phyloP scores from a whole-genome alignment of 1,140 invertebrate genomes.

The Tetragnatha versicolor region DNA sequence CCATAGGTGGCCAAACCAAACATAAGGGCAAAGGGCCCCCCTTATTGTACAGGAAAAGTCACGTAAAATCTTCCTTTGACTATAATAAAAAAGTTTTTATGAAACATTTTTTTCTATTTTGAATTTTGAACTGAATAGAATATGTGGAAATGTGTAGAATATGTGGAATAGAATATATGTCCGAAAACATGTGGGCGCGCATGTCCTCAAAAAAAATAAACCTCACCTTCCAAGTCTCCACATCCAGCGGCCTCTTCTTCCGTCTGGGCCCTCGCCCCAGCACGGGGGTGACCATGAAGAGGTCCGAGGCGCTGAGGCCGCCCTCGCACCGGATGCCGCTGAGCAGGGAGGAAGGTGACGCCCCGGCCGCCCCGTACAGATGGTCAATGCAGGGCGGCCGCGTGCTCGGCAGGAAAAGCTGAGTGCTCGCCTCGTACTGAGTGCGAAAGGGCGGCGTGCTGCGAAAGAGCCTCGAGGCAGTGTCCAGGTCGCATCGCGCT shows the following conservation, averaged over 20 bases:
- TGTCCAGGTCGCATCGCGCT: constrained; percentile 83
- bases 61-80: too few relatives aligned
- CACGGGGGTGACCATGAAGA: constrained; percentile 80
- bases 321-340: constrained; percentile 63
- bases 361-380: constrained; percentile 77
- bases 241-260: constrained; percentile 76
- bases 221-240: constrained; percentile 83
- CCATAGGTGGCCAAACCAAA: too few relatives aligned
- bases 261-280: constrained; percentile 69
- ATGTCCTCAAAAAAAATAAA: too few relatives aligned
- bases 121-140: too few relatives aligned
- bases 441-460: constrained; percentile 77
- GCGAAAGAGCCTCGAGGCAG: constrained; percentile 72
- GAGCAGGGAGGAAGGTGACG: constrained; percentile 64
- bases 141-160: too few relatives aligned
- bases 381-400: constrained; percentile 73
- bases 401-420: constrained; percentile 74
- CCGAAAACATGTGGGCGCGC: too few relatives aligned
- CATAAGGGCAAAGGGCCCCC: too few relatives aligned
- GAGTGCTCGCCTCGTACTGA: constrained; percentile 70
- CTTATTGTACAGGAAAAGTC: too few relatives aligned
- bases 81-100: too few relatives aligned
- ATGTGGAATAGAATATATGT: too few relatives aligned
- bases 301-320: constrained; percentile 68
- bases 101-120: too few relatives aligned